Conservation (phyloP, 2,797 vertebrate species). For the Cryptoblepharus egeriae region DNA sequence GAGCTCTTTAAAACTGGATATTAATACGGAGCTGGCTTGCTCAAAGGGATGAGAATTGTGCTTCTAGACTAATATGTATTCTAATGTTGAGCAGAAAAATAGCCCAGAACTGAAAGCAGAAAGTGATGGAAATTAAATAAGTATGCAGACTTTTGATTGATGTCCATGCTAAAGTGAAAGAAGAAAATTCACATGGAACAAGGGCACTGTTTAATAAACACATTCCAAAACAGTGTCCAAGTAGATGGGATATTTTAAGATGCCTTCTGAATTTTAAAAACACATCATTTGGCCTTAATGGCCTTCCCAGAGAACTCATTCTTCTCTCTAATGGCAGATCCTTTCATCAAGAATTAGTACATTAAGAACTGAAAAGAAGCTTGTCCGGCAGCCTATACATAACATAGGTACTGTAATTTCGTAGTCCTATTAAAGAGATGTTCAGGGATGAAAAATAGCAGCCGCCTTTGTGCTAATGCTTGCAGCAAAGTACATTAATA, state of each 20-base stretch:
- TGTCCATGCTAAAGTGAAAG: neutral
- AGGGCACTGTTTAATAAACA: conserved; percentile 24
- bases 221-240: conserved; percentile 22
- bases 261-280: conserved; percentile 31
- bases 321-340: conserved; percentile 38
- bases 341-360: conserved; percentile 33
- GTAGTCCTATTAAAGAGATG: conserved; percentile 30
- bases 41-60: conserved; percentile 24
- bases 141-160: conserved; percentile 5
- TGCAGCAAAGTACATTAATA: neutral
- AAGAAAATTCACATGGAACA: neutral
- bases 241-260: conserved; percentile 22
- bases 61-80: conserved; percentile 10
- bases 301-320: conserved; percentile 24
- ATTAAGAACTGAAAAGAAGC: conserved; percentile 33
- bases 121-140: conserved; percentile 12
- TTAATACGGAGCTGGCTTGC: conserved; percentile 31
- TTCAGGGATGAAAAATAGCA: conserved; percentile 32
- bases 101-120: conserved; percentile 9
- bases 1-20: conserved; percentile 35
- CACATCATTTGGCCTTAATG: conserved; percentile 28
- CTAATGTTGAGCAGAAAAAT: conserved; percentile 20
- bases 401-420: conserved; percentile 31
- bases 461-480: neutral
- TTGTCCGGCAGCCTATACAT: neutral